These are phyloP conservation scores for Nesogale talazaci DNA, from an alignment of 2,113 vertebrate genomes.

Conservation along the genomic window DNA sequence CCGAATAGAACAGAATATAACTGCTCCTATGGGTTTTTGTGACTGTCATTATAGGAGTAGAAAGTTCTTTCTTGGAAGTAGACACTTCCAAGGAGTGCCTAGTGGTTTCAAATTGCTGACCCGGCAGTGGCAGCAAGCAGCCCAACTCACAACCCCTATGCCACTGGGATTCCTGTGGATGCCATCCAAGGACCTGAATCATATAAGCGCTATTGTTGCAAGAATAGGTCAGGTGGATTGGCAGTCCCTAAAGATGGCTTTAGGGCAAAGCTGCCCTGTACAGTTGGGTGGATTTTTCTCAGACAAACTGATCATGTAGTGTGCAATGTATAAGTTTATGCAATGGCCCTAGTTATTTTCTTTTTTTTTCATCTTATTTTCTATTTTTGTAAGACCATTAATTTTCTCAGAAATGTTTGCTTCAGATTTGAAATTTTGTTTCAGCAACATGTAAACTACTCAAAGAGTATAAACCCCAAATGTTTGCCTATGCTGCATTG, in stretches of 20 bases:
- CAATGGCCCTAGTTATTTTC: neutral
- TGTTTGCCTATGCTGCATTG: neutral
- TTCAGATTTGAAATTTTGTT: neutral
- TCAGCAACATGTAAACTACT: neutral
- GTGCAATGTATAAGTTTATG: neutral
- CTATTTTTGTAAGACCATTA: neutral
- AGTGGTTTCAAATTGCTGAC: too few relatives aligned
- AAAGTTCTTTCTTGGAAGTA: too few relatives aligned
- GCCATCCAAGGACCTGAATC: neutral
- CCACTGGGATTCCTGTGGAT: too few relatives aligned
- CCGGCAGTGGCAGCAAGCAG: too few relatives aligned
- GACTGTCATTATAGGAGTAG: too few relatives aligned
- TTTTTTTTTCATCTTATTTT: neutral
- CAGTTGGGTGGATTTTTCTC: neutral
- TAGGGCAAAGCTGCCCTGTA: neutral
- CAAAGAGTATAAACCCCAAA: neutral
- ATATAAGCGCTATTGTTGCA: constrained; percentile 1
- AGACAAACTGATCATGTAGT: neutral
- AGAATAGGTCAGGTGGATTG: neutral
- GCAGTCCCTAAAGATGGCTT: neutral
- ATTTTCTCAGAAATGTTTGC: neutral
- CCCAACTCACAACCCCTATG: too few relatives aligned
- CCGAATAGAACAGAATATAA: too few relatives aligned
- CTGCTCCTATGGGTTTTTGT: too few relatives aligned
- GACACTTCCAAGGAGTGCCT: too few relatives aligned